These are phyloP conservation scores for Malthinus seriepunctatus DNA, from an alignment of 2,888 invertebrate genomes.

Conservation along the genomic window DNA sequence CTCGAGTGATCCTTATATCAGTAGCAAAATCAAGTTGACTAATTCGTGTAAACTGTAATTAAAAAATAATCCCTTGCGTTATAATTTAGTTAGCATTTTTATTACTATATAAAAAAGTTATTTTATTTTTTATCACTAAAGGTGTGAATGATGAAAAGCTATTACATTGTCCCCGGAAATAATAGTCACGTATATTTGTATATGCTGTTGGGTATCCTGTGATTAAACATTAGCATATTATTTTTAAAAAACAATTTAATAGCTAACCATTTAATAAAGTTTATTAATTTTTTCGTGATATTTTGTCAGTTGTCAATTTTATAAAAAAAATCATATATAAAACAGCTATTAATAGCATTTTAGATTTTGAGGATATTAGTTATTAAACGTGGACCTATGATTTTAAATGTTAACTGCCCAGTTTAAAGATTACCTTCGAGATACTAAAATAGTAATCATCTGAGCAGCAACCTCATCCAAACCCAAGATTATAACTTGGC, in stretches of 20 bases:
- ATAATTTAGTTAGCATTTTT: no score
- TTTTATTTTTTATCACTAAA: constrained; percentile 1
- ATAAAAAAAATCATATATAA: no score
- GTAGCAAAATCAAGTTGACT: no score
- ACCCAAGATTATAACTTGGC: constrained; percentile 14
- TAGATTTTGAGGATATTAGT: constrained; percentile 1
- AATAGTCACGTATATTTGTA: constrained; percentile 35
- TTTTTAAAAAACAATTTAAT: not conserved
- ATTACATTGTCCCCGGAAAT: constrained; percentile 32
- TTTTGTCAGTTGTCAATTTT: not conserved
- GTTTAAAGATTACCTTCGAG: constrained; percentile 11
- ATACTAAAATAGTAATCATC: constrained; percentile 20
- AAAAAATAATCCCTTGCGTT: no score
- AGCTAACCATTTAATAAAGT: not conserved
- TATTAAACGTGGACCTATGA: constrained; percentile 9
- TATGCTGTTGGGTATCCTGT: constrained; percentile 36
- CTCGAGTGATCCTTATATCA: no score
- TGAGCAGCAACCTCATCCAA: constrained; percentile 5
- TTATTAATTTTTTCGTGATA: not conserved
- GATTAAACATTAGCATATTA: not conserved
- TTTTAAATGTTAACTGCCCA: constrained; percentile 13
- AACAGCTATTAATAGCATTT: no score
- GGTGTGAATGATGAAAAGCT: not conserved
- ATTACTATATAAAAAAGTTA: no score
- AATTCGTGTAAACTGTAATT: no score